Evolutionary conservation across 1,140 invertebrate genomes (phyloP).

Genomic region (Aricia agestis): DNA sequence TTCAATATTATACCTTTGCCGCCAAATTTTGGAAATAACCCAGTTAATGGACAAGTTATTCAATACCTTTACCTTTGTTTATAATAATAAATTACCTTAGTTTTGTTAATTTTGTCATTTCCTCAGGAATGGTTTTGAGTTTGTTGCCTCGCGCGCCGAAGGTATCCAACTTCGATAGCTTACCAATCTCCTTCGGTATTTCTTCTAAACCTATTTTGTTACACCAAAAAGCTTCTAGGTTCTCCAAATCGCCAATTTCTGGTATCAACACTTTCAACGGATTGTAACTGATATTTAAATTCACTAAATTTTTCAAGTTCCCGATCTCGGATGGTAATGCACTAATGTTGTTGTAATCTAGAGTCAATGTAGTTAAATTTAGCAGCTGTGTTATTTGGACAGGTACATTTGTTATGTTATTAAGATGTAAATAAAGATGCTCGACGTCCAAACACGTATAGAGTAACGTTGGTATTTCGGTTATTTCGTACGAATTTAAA

Average conservation of each 20-base stretch:
- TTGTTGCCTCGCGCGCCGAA: constrained; percentile 80
- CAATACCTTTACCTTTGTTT: no score
- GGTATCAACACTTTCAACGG: constrained; percentile 82
- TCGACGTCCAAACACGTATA: constrained; percentile 74
- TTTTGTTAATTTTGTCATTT: constrained; percentile 71
- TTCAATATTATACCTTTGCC: no score
- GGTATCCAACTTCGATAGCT: constrained; percentile 84
- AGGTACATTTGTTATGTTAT: constrained; percentile 74
- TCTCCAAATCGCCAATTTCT: constrained; percentile 82
- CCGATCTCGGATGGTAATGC: constrained; percentile 79
- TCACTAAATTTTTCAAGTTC: constrained; percentile 81
- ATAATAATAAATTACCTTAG: constrained; percentile 63
- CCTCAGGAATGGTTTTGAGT: constrained; percentile 73
- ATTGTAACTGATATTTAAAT: constrained; percentile 90
- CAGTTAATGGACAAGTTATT: no score
- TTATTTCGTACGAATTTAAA: constrained; percentile 78
- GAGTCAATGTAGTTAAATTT: constrained; percentile 71
- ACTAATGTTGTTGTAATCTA: constrained; percentile 82
- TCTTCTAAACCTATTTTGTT: constrained; percentile 75
- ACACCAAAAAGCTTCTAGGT: constrained; percentile 86
- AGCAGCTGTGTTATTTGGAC: constrained; percentile 58
- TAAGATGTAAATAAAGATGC: constrained; percentile 78
- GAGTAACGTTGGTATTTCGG: constrained; percentile 74
- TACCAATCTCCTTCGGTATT: constrained; percentile 83
- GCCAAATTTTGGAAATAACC: no score